Evolutionary conservation across 1,140 invertebrate species (phyloP), one percentile per base, ranked within the genome.

Genomic region (Atta cephalotes): DNA sequence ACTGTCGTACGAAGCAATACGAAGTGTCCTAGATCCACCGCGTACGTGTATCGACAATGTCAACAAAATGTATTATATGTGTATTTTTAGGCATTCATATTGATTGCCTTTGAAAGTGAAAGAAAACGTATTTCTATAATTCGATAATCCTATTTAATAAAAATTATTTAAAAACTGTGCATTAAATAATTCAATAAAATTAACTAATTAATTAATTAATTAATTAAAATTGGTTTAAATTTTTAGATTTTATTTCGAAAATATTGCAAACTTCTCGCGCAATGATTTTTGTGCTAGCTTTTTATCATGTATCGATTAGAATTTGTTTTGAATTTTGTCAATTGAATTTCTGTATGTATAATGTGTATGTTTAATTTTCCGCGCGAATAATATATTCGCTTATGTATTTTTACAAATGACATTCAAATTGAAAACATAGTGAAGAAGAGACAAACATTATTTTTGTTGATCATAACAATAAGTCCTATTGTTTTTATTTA

Each of bases 141-240:
- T 9, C 49, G 62, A 35, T 66, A 45, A 68, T 68, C 35, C 10
- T 45, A 21, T 45, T 21, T 68, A 45, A 68, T 68, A 68, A 68
- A 45, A 45, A 68, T 68, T 68, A 39, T 35, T 65, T 65, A 14
- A 65, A 21, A 68, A 45, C n/a, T 14, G 12, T 10, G 4, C 1
- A 21, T 45, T 45, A 45, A 45, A 45, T 45, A 45, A 45, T 45
- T 45, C 39, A 45, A 10, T 45, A 45, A 45, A 45, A 45, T 45
- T 45, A 45, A 45, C 39, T 45, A 3, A 45, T 45, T 45, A 45
- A 45, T 10, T 45, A 10, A 45, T 45, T 45, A 45, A 45, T 45
- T 3, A 45, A 45, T 10, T 45, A 10, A 45, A 45, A 45, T 45
- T 10, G 9, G 39, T 45, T 45, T 12, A 45, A 45, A 45, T 45